A percentile compares a stretch with the other conserved stretches of the same genome.
Evolutionary conservation across 2,888 invertebrate species (phyloP).

Genomic region (Amphipyra tragopoginis): DNA sequence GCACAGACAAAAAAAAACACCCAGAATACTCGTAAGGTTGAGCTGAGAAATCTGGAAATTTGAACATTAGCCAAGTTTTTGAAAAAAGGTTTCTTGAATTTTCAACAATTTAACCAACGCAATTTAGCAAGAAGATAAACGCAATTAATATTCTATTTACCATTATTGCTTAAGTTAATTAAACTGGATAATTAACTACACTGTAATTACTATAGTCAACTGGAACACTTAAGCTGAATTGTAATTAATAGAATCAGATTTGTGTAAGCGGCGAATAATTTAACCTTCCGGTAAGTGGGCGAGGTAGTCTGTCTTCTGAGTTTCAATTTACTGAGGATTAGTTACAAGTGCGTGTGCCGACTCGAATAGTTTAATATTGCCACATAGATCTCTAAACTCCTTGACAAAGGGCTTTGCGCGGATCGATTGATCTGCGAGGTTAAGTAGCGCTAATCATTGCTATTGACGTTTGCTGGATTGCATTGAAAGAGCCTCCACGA

Average conservation of each 20-base stretch:
- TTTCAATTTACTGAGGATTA: slow-evolving; percentile 59
- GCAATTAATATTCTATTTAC: slow-evolving; percentile 33
- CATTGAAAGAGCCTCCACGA: no score
- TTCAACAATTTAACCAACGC: no score
- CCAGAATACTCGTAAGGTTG: no score
- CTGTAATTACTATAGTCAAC: slow-evolving; percentile 49
- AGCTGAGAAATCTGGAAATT: no score
- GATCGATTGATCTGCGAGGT: no score
- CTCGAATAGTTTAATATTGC: slow-evolving; percentile 19
- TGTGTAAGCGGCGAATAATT: slow-evolving; percentile 51
- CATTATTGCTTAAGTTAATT: slow-evolving; percentile 35
- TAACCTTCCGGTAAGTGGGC: slow-evolving; percentile 45
- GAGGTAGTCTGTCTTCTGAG: slow-evolving; percentile 41
- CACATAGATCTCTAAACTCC: no score
- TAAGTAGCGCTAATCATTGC: no score
- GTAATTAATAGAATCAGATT: slow-evolving; percentile 52
- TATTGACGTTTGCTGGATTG: no score
- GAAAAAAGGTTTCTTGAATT: no score
- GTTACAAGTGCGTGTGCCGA: slow-evolving; percentile 17
- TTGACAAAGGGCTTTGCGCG: no score
- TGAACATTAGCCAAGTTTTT: no score
- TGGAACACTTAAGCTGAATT: slow-evolving; percentile 43
- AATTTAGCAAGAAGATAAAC: slow-evolving; percentile 13
- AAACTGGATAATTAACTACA: slow-evolving; percentile 37
- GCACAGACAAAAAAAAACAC: no score